Base-by-base conservation (phyloP, 2,113 vertebrate genomes). In the Notothenia rossii region DNA sequence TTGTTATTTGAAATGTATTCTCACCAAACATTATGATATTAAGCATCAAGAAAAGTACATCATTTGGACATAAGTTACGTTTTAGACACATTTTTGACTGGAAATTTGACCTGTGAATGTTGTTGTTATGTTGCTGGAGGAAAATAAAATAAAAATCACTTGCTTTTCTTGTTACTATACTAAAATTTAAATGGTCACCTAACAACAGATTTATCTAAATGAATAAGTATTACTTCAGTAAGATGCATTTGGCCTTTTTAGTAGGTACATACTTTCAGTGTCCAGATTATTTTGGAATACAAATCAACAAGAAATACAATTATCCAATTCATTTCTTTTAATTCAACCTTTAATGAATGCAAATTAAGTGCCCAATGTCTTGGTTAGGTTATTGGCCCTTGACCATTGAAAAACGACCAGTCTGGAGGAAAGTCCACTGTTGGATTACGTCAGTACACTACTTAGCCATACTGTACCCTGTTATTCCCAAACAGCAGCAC, bases 331-430 rank as follows among this genome's bases (percentile, higher is more conserved):
- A 40, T 43, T 50, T 20, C 20, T 72, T 77, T 78, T 56, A 53
- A 63, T 60, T 22, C 12, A 22, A 65, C 59, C 62, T 48, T 7
- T 40, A 7, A 40, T 40, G 66, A 75, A 77, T 78, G 55, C 56
- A 72, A 18, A 58, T 74, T 8, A 73, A 71, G 43, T 60, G 56
- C 11, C 7, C 36, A 61, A 72, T 55, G 46, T 15, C 33, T 70
- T 51, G 5, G 11, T 78, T 33, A 54, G 50, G 59, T 60, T 75
- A 58, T 50, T 85, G 84, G 89, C 68, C 72, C 33, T 60, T 72
- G 74, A 77, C 76, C 40, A 36, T 33, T 9, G 18, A 50, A 72
- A 64, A 84, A 84, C 51, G 63, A 77, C 61, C 60, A 53, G 20
- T 18, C 73, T 50, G 2, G 13, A 56, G 58, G 14, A 45, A 53